These are phyloP conservation scores for Typhlichthys eigenmanni DNA, from an alignment of 2,797 vertebrate species.

Conservation along the genomic window DNA sequence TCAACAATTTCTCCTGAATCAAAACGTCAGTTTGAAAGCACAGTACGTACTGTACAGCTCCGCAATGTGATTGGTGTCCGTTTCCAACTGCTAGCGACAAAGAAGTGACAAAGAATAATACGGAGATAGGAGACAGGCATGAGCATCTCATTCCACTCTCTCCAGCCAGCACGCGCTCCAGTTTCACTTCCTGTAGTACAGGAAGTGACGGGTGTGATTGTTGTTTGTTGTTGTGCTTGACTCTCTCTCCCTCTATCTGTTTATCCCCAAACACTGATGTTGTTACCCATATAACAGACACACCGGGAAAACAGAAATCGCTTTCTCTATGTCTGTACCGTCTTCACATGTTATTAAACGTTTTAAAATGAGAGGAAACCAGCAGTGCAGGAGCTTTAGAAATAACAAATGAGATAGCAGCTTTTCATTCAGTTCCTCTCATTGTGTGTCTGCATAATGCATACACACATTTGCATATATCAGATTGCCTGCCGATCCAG, in stretches of 20 bases:
- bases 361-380: too few species aligned
- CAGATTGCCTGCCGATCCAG: neutral
- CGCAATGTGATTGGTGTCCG: too few species aligned
- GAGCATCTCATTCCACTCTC: conserved; percentile 35
- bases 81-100: too few species aligned
- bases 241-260: conserved; percentile 45
- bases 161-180: conserved; percentile 56
- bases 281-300: conserved; percentile 8
- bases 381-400: too few species aligned
- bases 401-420: too few species aligned
- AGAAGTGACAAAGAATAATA: too few species aligned
- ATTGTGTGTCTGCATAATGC: neutral
- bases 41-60: too few species aligned
- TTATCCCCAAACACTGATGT: conserved; percentile 54
- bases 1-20: too few species aligned
- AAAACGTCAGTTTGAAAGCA: too few species aligned
- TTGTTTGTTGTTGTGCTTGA: conserved; percentile 48
- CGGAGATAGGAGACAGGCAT: too few species aligned
- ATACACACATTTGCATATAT: neutral
- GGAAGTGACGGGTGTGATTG: conserved; percentile 48
- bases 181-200: conserved; percentile 61
- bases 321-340: neutral
- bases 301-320: conserved; percentile 15
- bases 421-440: neutral
- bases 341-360: too few species aligned